Percentiles rank a stretch among this genome's conserved stretches.
Conservation (phyloP, 2,113 vertebrate genomes). For the Mionectes macconnelli region DNA sequence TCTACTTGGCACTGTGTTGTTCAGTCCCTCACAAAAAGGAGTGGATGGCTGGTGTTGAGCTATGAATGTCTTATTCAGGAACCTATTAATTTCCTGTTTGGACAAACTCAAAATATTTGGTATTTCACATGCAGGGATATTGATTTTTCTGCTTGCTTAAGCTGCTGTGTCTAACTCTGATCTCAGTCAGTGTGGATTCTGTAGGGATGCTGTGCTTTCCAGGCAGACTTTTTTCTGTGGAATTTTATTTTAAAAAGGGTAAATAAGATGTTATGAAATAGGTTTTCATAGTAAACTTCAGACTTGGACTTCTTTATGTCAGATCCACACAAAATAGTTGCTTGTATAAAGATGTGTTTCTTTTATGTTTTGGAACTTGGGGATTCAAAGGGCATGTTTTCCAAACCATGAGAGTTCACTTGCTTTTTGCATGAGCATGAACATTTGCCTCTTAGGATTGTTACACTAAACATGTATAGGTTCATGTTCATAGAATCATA, state of each 20-base stretch:
- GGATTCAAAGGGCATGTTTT: neutral
- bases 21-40: neutral
- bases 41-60: neutral
- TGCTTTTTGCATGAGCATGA: neutral
- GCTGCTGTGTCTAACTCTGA: neutral
- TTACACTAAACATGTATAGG: neutral
- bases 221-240: neutral
- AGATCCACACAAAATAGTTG: neutral
- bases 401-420: neutral
- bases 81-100: neutral
- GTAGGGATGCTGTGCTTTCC: neutral
- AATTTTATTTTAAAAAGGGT: neutral
- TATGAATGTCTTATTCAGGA: neutral
- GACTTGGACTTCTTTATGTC: neutral
- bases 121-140: neutral
- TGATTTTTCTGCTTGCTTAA: neutral
- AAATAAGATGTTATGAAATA: neutral
- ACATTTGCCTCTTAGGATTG: neutral
- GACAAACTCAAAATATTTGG: neutral
- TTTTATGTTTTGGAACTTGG: neutral
- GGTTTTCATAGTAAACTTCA: neutral
- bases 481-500: too few relatives aligned
- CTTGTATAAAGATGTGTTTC: rapidly evolving
- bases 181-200: neutral
- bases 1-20: neutral